Conservation (phyloP, 2,113 vertebrate species). For the Urocitellus parryii region DNA sequence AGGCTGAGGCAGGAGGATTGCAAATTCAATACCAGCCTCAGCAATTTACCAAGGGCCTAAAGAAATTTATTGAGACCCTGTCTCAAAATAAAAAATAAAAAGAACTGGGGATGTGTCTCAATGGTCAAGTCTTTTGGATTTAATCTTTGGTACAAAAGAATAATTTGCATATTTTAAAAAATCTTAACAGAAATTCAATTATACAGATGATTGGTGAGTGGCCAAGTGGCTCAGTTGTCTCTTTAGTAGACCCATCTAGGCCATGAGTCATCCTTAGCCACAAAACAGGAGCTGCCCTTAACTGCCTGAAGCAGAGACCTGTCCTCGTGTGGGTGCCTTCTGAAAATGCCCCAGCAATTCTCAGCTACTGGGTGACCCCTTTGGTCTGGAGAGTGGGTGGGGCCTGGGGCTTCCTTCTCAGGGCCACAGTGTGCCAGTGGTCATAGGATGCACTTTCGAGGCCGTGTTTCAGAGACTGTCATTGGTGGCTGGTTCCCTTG, state of each 20-base stretch:
- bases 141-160: too few species aligned
- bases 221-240: accelerated
- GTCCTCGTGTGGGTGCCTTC: accelerated
- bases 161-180: background rate
- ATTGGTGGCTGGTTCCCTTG: accelerated
- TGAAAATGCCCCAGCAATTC: accelerated
- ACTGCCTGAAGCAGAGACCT: accelerated
- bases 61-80: too few species aligned
- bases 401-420: background rate
- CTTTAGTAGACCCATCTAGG: background rate
- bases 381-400: accelerated
- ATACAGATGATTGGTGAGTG: background rate
- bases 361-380: accelerated
- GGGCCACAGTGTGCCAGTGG: accelerated
- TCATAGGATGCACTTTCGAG: accelerated
- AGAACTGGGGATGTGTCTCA: too few species aligned
- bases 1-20: too few species aligned
- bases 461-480: accelerated
- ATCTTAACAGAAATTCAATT: background rate
- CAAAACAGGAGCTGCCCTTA: accelerated
- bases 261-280: accelerated
- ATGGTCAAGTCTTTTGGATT: too few species aligned
- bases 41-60: too few species aligned
- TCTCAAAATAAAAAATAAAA: too few species aligned
- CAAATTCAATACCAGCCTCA: too few species aligned